Base-by-base conservation (phyloP, 2,797 vertebrate species). In the Coilia nasus region DNA sequence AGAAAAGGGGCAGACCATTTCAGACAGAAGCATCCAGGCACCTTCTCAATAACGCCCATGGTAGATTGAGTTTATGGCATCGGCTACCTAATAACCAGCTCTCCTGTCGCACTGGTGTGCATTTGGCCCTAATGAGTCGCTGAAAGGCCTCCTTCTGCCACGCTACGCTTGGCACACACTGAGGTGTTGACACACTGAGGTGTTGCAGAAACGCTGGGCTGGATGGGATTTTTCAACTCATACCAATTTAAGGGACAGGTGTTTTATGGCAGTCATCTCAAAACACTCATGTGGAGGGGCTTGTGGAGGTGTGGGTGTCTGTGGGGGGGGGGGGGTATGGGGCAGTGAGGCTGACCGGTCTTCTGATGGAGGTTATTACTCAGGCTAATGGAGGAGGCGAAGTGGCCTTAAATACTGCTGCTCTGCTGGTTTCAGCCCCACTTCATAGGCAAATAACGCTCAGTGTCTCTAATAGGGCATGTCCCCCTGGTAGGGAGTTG, bases 401-500 rank as follows among this genome's bases (percentile, higher is more conserved):
- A 90, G 91, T 89, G 85, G 90, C 90, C 92, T 95, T 94, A 94
- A 95, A 94, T 88, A 92, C 90, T 82, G 83, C 71, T 85, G 67
- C 64, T 84, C 90, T 91, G 90, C 90, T 91, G 91, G 93, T 94
- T 95, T 95, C 91, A 91, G 94, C 94, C 93, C 94, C 92, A 93
- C 91, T 94, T 94, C 93, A 93, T 94, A 94, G 94, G 94, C 94
- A 95, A 95, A 95, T 94, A 95, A 93, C 90, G 87, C 91, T 92
- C 84, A 87, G 91, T 92, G 92, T 94, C 90, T 90, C 93, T 94
- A 95, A 96, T 94, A 94, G 94, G 91, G 91, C 92, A 91, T 93
- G 93, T 92, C 90, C 91, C 94, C 93, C 88, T 78, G 92, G 87
- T 81, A 85, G 93, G 88, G 88, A 95, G 92, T 92, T 94, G 90